These are phyloP conservation scores for Olivierus martensii DNA, from an alignment of 1,140 invertebrate genomes.

Conservation along the genomic window DNA sequence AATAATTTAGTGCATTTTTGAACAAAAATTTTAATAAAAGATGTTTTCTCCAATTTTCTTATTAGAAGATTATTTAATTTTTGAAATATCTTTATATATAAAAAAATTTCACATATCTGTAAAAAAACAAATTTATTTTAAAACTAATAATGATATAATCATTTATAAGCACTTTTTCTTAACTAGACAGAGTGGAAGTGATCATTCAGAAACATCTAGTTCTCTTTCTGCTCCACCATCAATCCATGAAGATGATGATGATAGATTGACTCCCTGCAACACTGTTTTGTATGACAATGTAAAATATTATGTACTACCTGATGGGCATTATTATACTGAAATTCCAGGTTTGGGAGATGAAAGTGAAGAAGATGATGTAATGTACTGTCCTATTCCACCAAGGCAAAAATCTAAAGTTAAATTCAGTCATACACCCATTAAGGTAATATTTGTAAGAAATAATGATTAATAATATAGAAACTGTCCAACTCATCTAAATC, in stretches of 20 bases:
- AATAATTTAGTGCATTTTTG: too few relatives aligned
- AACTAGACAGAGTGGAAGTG: slow-evolving; percentile 28
- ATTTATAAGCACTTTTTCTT: too few relatives aligned
- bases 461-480: too few relatives aligned
- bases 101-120: too few relatives aligned
- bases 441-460: too few relatives aligned
- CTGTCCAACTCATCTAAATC: too few relatives aligned
- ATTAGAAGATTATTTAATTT: too few relatives aligned
- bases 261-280: slow-evolving; percentile 6
- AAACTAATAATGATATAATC: too few relatives aligned
- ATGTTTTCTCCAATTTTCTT: too few relatives aligned
- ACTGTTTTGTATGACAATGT: slow-evolving; percentile 19
- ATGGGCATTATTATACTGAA: slow-evolving; percentile 88
- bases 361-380: slow-evolving; percentile 19
- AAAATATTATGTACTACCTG: slow-evolving; percentile 35
- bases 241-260: not conserved
- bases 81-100: too few relatives aligned
- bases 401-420: slow-evolving; percentile 63
- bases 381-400: slow-evolving; percentile 42
- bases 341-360: slow-evolving; percentile 49
- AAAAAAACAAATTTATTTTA: too few relatives aligned
- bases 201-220: slow-evolving; percentile 14
- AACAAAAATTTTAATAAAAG: too few relatives aligned
- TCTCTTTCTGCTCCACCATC: slow-evolving; percentile 1
- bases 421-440: slow-evolving; percentile 71